Conservation (phyloP, 64 coral and sea anemone species). For the Trachythela sp. region DNA sequence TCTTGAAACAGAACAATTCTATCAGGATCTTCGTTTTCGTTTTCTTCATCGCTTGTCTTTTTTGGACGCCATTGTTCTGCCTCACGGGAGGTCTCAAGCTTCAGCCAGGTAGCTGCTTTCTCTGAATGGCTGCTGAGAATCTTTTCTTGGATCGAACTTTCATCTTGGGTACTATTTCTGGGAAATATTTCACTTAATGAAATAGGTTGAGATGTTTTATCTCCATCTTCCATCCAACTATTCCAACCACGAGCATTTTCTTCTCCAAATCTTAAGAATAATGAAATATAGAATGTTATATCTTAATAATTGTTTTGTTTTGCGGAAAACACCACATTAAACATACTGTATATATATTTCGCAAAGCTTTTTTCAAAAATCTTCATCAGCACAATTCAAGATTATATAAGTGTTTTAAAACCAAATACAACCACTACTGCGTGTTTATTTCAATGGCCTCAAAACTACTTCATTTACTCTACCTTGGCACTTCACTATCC, state of each 20-base stretch:
- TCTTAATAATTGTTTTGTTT: not conserved
- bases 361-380: too few species aligned
- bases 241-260: constrained; percentile 74
- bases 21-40: constrained; percentile 92
- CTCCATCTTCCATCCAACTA: constrained; percentile 58
- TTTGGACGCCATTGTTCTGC: constrained; percentile 66
- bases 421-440: too few species aligned
- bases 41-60: constrained; percentile 64
- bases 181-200: not conserved
- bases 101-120: constrained; percentile 55
- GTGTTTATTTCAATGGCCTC: too few species aligned
- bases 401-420: too few species aligned
- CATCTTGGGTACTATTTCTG: not conserved
- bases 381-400: too few species aligned
- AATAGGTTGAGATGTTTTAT: not conserved
- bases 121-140: constrained; percentile 19
- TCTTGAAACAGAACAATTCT: constrained; percentile 92
- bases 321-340: too few species aligned
- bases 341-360: too few species aligned
- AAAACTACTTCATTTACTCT: not conserved
- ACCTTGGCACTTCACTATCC: constrained; percentile 91
- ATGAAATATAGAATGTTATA: not conserved
- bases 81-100: constrained; percentile 67
- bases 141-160: not conserved
- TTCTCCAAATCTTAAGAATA: constrained; percentile 74